A percentile compares a stretch with the other conserved stretches of the same genome.
These are phyloP conservation scores for Catocala nupta DNA, from an alignment of 2,888 invertebrate species.

Conservation along the genomic window DNA sequence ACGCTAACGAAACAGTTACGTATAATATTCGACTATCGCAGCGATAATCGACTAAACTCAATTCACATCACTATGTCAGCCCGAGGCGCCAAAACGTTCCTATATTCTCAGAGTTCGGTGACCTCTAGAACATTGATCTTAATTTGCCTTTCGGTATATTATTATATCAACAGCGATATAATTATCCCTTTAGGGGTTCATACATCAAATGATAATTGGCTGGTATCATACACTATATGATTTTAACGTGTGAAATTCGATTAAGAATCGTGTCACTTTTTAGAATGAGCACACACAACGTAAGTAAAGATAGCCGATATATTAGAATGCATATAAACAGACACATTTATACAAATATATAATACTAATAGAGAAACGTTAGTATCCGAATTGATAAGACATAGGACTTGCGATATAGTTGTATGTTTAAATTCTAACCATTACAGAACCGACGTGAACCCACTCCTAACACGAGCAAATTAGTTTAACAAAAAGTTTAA, in stretches of 20 bases:
- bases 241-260: not conserved
- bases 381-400: no score
- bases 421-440: no score
- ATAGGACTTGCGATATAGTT: no score
- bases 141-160: no score
- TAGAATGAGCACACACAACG: not conserved
- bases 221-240: not conserved
- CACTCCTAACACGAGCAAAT: no score
- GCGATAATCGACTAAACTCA: constrained; percentile 31
- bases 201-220: constrained; percentile 1
- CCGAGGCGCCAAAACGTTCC: constrained; percentile 36
- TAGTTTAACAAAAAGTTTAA: no score
- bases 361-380: no score
- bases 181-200: constrained; percentile 10
- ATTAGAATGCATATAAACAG: no score
- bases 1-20: not conserved
- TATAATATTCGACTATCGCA: constrained; percentile 3
- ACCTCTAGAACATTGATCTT: constrained; percentile 27
- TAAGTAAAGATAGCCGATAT: no score
- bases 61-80: constrained; percentile 37
- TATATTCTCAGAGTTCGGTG: constrained; percentile 29
- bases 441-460: no score
- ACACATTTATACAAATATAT: no score
- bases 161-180: constrained; percentile 7
- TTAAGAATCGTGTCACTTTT: not conserved